A percentile compares a stretch with the other conserved stretches of the same genome.
Conservation (phyloP, 2,797 vertebrate genomes). For the Helicolenus hilgendorfi region DNA sequence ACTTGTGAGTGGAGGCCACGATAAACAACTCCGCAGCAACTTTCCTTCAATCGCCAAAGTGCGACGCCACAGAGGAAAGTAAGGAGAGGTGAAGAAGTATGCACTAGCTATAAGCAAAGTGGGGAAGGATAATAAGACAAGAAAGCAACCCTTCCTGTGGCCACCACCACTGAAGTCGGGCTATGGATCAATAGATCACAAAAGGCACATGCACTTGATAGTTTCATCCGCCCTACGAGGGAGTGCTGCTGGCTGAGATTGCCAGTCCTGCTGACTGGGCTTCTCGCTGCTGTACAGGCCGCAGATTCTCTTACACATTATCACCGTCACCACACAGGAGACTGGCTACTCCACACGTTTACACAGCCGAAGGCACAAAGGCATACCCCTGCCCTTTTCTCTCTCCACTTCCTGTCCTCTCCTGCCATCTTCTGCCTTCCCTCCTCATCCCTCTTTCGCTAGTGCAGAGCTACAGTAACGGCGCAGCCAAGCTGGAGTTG, state of each 20-base stretch:
- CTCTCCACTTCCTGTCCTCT: constrained; percentile 45
- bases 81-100: background rate
- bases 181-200: constrained; percentile 81
- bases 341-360: constrained; percentile 51
- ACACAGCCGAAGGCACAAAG: constrained; percentile 45
- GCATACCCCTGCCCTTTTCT: constrained; percentile 36
- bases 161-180: constrained; percentile 54
- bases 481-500: background rate
- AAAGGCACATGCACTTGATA: constrained; percentile 75
- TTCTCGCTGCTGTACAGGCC: constrained; percentile 61
- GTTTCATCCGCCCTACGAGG: constrained; percentile 50
- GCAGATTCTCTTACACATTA: constrained; percentile 79
- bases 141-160: constrained; percentile 59
- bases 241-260: constrained; percentile 50
- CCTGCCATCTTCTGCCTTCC: constrained; percentile 42
- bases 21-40: background rate
- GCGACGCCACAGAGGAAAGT: background rate
- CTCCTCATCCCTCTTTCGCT: background rate
- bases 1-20: background rate
- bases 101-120: constrained; percentile 23
- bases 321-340: constrained; percentile 61
- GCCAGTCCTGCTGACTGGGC: constrained; percentile 76
- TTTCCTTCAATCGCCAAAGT: background rate
- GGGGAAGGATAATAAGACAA: constrained; percentile 37
- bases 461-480: background rate